phyloP scores from a whole-genome alignment of 2,113 vertebrate species.

The Python bivittatus region DNA sequence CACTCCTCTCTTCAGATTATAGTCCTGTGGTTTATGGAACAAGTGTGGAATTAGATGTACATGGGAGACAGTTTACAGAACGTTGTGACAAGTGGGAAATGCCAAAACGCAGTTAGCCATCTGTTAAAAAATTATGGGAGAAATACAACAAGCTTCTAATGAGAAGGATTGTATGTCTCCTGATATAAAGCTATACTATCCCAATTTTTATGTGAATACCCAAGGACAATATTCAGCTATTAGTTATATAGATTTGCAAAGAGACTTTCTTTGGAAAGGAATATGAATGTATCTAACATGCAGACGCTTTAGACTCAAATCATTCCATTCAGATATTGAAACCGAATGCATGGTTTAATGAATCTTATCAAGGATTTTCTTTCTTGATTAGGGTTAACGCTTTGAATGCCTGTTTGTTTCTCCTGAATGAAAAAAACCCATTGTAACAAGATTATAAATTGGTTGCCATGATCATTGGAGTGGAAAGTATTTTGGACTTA shows the following conservation, averaged over 20 bases:
- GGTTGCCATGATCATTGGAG: conserved; percentile 18
- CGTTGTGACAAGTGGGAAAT: conserved; percentile 23
- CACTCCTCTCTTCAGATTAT: conserved; percentile 9
- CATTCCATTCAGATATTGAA: not conserved
- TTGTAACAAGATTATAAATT: accelerated
- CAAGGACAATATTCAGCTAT: not conserved
- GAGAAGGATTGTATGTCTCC: conserved; percentile 31
- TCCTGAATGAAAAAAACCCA: not conserved
- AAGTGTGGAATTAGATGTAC: conserved; percentile 32
- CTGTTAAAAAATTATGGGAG: conserved; percentile 53
- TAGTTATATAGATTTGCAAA: not conserved
- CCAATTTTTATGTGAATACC: conserved; percentile 1
- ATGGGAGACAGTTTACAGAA: conserved; percentile 45
- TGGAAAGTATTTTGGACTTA: conserved; percentile 34
- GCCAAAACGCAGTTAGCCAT: conserved; percentile 49
- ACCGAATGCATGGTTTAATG: not conserved
- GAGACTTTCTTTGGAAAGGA: not conserved
- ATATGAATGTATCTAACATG: not conserved
- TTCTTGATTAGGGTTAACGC: not conserved
- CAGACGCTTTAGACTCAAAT: not conserved
- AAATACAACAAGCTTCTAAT: conserved; percentile 33
- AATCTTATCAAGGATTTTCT: not conserved
- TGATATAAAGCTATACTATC: conserved; percentile 22
- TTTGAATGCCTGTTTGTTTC: not conserved
- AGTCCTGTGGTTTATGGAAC: conserved; percentile 30